Conservation (phyloP, 2,113 vertebrate genomes). For the Pardalotus punctatus region DNA sequence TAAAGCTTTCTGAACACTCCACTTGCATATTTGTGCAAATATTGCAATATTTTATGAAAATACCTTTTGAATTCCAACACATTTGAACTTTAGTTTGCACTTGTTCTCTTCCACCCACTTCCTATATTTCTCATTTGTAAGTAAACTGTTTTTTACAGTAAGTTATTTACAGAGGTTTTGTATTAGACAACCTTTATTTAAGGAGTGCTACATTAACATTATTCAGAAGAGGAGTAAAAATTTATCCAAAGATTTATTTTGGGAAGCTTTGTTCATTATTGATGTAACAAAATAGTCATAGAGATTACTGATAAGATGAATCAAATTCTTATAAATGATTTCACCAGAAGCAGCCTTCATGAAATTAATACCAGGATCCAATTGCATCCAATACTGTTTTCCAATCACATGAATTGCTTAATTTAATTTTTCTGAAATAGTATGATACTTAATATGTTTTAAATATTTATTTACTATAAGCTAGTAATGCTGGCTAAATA, state of each 20-base stretch:
- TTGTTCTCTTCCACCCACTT: background rate
- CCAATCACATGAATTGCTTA: background rate
- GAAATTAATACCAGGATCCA: background rate
- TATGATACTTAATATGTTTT: background rate
- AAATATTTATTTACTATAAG: background rate
- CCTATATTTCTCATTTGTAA: background rate
- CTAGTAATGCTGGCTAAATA: background rate
- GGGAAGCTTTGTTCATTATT: background rate
- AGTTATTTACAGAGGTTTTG: background rate
- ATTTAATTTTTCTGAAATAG: background rate
- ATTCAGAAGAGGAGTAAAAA: background rate
- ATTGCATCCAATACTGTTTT: background rate
- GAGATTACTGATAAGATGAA: background rate
- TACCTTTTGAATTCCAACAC: background rate
- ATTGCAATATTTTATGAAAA: background rate
- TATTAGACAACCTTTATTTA: constrained; percentile 2
- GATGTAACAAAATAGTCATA: background rate
- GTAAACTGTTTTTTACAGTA: background rate
- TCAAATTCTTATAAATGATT: background rate
- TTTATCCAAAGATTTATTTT: background rate
- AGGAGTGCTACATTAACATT: background rate
- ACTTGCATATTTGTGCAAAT: constrained; percentile 27
- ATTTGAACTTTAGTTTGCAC: background rate
- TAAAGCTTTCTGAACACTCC: background rate
- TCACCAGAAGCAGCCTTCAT: background rate